Base-by-base conservation (phyloP, 1,140 invertebrate genomes). In the Bradynema listronoti region DNA sequence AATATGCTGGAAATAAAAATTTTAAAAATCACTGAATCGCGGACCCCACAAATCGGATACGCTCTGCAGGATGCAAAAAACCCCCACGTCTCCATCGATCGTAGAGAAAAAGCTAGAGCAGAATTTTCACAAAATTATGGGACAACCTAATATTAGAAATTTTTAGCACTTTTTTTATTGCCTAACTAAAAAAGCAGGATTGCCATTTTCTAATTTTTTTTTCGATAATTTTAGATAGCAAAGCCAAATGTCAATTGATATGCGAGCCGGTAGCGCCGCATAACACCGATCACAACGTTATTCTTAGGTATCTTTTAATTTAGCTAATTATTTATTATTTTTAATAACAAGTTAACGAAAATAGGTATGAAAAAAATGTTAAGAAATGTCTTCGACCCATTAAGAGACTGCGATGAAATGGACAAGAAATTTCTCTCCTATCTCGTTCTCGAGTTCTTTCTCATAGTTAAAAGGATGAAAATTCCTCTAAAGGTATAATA, bases 371-470 rank as follows among this genome's bases (percentile, higher is more conserved):
- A 56, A 2, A 25, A 60, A 5, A 61, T 68, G 19, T 45, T 63
- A 25, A 42, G 49, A 11, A 61, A 33, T 1, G 63, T 65, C 2
- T 65, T 65, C 16, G 33, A 68, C 14, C 68, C 58, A 14, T 34
- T 71, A 6, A 71, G 53, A 64, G 63, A 65, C 5, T 45, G 11
- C 16, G 14, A 30, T 19, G 27, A 52, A 33, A 46, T 65, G 58
- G 66, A 65, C 45, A 70, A 65, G 52, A 60, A 52, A 25, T 65
- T 69, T 36, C 43, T 65, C 5, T 46, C 67, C 9, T 32, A 32
- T 30, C n/a, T 65, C 3, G 41, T 53, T 24, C 46, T 65, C 7
- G 63, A 65, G 49, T 65, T 63, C 24, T 57, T 66, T 19, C 27
- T 66, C 14, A 30, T 41, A 16, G 63, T 62, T 19, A 67, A 62